Evolutionary conservation across 2,797 vertebrate genomes (phyloP).

Genomic region (Pipistrellus kuhlii): DNA sequence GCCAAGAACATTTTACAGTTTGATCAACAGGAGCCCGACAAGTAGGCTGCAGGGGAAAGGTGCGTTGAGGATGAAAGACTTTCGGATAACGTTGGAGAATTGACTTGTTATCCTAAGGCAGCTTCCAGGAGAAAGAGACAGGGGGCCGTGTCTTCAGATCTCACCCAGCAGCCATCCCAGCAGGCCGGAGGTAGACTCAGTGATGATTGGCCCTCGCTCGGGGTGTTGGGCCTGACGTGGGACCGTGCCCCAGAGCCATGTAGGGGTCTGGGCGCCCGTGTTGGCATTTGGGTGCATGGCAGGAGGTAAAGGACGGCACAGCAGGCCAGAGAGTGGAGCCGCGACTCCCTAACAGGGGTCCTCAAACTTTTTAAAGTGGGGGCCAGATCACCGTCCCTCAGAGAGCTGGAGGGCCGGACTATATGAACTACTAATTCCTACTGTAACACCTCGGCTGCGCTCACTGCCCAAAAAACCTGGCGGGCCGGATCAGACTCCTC

Average conservation of each 20-base stretch:
- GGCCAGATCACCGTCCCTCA: too few relatives aligned
- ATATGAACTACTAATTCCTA: too few relatives aligned
- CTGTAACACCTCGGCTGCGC: too few relatives aligned
- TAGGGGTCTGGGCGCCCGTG: background rate
- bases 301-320: background rate
- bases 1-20: slow-evolving; percentile 63
- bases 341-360: too few relatives aligned
- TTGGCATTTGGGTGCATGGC: background rate
- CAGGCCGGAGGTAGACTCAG: background rate
- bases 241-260: background rate
- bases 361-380: too few relatives aligned
- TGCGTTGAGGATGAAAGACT: slow-evolving; percentile 65
- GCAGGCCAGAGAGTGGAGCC: background rate
- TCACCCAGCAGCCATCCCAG: background rate
- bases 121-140: slow-evolving; percentile 9
- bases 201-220: background rate
- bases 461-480: too few relatives aligned
- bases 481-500: too few relatives aligned
- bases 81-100: slow-evolving; percentile 48
- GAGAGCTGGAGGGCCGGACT: too few relatives aligned
- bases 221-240: background rate
- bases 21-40: slow-evolving; percentile 63
- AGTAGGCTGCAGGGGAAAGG: slow-evolving; percentile 47
- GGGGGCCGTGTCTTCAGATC: background rate
- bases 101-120: slow-evolving; percentile 53